These are phyloP conservation scores for Pinna nobilis DNA, from an alignment of 1,140 invertebrate species.

Conservation along the genomic window DNA sequence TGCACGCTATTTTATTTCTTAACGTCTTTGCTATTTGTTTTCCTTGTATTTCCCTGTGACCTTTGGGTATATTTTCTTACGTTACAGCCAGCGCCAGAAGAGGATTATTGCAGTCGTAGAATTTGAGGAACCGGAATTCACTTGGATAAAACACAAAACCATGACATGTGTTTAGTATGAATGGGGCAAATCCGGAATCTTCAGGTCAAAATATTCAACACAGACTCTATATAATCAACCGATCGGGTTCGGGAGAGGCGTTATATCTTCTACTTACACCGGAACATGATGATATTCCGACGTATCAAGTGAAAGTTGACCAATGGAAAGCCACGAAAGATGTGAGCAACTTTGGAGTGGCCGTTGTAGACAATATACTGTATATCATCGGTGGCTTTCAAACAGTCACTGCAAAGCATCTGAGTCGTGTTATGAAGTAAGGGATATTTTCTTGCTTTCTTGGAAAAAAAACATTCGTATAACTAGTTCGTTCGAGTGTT, in stretches of 20 bases:
- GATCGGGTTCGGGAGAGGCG: conserved; percentile 55
- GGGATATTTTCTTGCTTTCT: too few relatives aligned
- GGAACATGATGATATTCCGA: conserved; percentile 34
- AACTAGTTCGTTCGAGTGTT: too few relatives aligned
- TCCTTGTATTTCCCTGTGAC: too few relatives aligned
- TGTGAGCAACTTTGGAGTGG: conserved; percentile 55
- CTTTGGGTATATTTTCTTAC: too few relatives aligned
- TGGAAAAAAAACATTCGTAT: background rate
- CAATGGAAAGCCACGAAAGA: conserved; percentile 51
- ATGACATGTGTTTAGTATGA: too few relatives aligned
- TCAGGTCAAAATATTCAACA: conserved; percentile 34
- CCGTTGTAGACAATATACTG: conserved; percentile 48
- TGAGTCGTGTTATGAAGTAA: conserved; percentile 55
- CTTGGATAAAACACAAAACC: too few relatives aligned
- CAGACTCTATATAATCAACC: conserved; percentile 58
- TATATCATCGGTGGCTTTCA: conserved; percentile 63
- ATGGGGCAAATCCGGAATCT: too few relatives aligned
- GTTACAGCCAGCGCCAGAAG: too few relatives aligned
- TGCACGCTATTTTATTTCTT: too few relatives aligned
- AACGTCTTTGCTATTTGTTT: too few relatives aligned
- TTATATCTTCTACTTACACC: conserved; percentile 45
- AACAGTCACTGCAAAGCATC: conserved; percentile 31
- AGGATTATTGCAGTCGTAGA: too few relatives aligned
- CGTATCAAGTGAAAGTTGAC: conserved; percentile 47
- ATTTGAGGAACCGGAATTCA: too few relatives aligned